phyloP scores from a whole-genome alignment of 35 echinoderm and acorn worm species.

The Acanthaster planci region DNA sequence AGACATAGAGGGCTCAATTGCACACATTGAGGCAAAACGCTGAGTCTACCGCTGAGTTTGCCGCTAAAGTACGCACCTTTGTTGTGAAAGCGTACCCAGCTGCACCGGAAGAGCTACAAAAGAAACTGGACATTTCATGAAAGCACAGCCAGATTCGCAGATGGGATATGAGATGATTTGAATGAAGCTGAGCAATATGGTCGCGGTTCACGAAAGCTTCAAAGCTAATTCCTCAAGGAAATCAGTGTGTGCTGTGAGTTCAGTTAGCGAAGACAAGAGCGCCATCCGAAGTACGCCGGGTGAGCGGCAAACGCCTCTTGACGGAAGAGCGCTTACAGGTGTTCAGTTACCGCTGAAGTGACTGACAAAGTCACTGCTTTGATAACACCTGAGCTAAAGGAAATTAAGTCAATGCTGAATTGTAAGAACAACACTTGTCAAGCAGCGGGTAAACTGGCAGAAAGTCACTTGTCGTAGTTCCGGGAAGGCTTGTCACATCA shows the following conservation, averaged over 20 bases:
- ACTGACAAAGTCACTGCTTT: neutral
- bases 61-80: neutral
- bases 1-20: neutral
- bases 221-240: no score
- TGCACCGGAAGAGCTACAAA: neutral
- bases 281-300: neutral
- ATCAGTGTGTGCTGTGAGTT: no score
- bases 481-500: no score
- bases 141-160: neutral
- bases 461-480: no score
- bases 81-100: neutral
- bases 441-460: no score
- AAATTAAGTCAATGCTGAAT: neutral
- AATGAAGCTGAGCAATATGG: slow-evolving; percentile 20
- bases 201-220: neutral
- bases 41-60: neutral
- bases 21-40: neutral
- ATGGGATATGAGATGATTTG: neutral
- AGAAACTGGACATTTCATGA: slow-evolving; percentile 2
- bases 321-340: neutral
- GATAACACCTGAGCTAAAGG: neutral
- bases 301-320: neutral
- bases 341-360: neutral
- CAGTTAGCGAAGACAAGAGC: no score
- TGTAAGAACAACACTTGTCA: neutral